phyloP scores from a whole-genome alignment of 2,113 vertebrate species.

The Merops nubicus region DNA sequence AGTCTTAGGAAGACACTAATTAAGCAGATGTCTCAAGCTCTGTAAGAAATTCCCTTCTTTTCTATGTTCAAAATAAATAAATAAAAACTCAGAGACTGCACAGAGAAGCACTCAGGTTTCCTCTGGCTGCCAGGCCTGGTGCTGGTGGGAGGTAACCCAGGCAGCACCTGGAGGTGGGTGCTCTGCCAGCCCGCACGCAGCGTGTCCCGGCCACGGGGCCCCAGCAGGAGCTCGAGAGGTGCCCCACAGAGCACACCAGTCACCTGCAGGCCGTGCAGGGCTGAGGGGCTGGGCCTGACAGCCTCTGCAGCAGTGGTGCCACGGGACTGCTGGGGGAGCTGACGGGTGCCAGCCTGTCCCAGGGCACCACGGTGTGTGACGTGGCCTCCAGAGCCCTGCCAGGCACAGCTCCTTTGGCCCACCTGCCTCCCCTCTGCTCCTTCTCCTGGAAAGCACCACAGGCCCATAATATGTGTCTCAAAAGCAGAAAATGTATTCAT shows the following conservation, averaged over 20 bases:
- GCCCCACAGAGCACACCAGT: neutral
- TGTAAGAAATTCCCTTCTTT: neutral
- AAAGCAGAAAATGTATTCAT: slow-evolving; percentile 8
- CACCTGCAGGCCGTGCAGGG: neutral
- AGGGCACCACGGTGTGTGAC: neutral
- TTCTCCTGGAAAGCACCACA: slow-evolving; percentile 47
- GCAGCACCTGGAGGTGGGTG: accelerated
- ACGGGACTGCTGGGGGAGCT: neutral
- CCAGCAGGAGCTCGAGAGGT: neutral
- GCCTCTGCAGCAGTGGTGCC: neutral
- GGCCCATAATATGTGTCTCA: neutral
- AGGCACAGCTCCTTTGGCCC: slow-evolving; percentile 1
- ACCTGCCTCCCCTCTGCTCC: slow-evolving; percentile 57
- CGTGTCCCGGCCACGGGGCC: accelerated
- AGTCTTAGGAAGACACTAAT: neutral
- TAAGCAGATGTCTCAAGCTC: neutral
- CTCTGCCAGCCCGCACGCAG: accelerated
- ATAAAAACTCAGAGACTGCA: no score
- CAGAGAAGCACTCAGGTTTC: neutral
- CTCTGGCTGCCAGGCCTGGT: no score
- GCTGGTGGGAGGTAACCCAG: neutral
- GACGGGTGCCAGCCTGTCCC: neutral
- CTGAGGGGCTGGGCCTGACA: neutral
- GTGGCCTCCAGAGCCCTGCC: neutral
- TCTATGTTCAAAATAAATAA: neutral